Evolutionary conservation across 2,113 vertebrate genomes (phyloP), one percentile per base, ranked within the genome.

Genomic region (Grammomys dolichurus): DNA sequence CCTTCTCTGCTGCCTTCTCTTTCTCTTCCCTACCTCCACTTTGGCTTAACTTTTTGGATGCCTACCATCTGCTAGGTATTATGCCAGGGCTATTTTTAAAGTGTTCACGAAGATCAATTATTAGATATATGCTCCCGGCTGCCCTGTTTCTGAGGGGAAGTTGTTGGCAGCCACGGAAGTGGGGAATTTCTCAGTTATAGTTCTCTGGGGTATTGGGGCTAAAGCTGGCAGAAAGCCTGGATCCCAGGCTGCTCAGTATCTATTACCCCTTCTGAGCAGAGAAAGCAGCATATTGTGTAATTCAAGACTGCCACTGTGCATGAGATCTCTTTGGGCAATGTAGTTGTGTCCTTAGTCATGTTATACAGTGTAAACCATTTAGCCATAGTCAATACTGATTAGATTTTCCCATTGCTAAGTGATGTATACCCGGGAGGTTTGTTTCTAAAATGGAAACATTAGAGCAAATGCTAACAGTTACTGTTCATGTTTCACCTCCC

Each of bases 361-460:
- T 3, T 70, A 36, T 90, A 16, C 24, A 65, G 6, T 43, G 12
- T 82, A 77, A 90, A 92, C 51, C 67, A 89, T 51, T 92, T 88
- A 93, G 48, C 43, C 46, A 43, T 69, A 17, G 36, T 88, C 70
- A 63, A 5, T 72, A 56, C 84, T 86, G 43, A 78, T 88, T 81
- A 85, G 65, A 93, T 54, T 76, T 95, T 69, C 31, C 54, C n/a
- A 40, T 91, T 77, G 22, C 86, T 92, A 90, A 92, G 28, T 94
- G 60, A 73, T 22, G 43, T 65, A 19, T 33, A 84, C 48, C 31
- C 48, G 40, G 54, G 89, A 75, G 87, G 9, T 69, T 94, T 84
- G 22, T 89, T 96, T 94, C 87, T 89, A 43, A 92, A 92, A 56
- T 65, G 33, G 88, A 63, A 73, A 82, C 6, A 36, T 54, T 54